Percentiles rank a stretch among this genome's conserved stretches.
Evolutionary conservation across 1,140 invertebrate species (phyloP).

Genomic region (Potamilus streckersoni): DNA sequence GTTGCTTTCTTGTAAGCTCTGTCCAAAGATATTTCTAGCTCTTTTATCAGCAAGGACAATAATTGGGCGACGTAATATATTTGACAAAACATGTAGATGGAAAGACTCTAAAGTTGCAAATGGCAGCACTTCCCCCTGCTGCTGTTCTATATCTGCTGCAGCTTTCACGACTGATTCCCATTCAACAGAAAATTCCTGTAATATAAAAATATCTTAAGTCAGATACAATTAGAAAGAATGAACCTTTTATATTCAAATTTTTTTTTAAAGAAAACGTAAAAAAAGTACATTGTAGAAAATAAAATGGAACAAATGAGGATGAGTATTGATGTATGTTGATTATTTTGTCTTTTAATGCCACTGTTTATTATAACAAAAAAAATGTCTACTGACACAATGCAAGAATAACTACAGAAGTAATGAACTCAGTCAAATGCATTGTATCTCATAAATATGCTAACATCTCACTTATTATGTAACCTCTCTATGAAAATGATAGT

Average conservation of each 20-base stretch:
- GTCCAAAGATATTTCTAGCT: slow-evolving; percentile 70
- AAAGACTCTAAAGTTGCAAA: slow-evolving; percentile 87
- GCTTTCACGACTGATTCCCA: slow-evolving; percentile 50
- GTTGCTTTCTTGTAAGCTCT: slow-evolving; percentile 66
- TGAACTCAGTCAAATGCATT: no score
- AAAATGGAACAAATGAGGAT: neutral
- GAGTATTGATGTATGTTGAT: neutral
- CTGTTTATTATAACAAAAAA: neutral
- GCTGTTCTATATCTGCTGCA: slow-evolving; percentile 28
- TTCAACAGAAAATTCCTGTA: slow-evolving; percentile 45
- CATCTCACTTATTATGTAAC: no score
- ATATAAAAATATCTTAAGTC: slow-evolving; percentile 4
- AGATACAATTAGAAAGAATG: neutral
- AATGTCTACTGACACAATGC: neutral
- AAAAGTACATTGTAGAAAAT: neutral
- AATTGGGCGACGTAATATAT: slow-evolving; percentile 85
- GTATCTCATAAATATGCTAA: no score
- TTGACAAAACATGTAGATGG: slow-evolving; percentile 85
- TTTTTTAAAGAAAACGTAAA: neutral
- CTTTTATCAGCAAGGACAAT: slow-evolving; percentile 83
- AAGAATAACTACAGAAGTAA: no score
- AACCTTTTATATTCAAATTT: no score
- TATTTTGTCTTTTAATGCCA: neutral
- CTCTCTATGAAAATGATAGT: no score
- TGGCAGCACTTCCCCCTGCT: slow-evolving; percentile 23